A percentile compares a stretch with the other conserved stretches of the same genome.
Evolutionary conservation across 2,113 vertebrate species (phyloP).

Genomic region (Chaetorhynchus papuensis): DNA sequence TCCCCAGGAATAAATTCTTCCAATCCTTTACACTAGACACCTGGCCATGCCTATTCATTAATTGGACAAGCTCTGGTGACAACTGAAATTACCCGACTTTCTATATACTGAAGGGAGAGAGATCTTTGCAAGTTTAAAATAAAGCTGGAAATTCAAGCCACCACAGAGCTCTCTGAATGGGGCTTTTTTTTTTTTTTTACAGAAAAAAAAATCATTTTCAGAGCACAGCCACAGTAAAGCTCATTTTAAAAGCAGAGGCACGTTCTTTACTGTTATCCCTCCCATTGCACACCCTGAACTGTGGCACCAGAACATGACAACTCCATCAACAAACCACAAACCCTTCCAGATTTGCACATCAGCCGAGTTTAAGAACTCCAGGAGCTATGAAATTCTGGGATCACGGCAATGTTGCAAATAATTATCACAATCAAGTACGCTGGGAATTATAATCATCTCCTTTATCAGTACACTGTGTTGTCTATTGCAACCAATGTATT

Average conservation of each 20-base stretch:
- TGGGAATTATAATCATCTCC: neutral
- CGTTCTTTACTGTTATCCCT: neutral
- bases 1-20: conserved; percentile 34
- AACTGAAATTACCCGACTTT: conserved; percentile 34
- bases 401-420: neutral
- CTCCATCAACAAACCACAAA: neutral
- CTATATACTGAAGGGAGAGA: neutral
- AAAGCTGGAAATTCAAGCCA: neutral
- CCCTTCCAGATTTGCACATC: neutral
- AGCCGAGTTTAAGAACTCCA: conserved; percentile 66
- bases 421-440: neutral
- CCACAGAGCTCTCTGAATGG: neutral
- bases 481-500: neutral
- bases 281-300: neutral
- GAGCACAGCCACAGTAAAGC: neutral
- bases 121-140: neutral
- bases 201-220: neutral
- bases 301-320: neutral
- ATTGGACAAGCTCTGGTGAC: conserved; percentile 47
- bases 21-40: conserved; percentile 27
- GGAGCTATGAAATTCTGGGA: neutral
- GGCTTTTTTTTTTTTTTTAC: neutral
- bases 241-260: neutral
- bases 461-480: neutral
- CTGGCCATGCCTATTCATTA: conserved; percentile 32